A percentile compares a stretch with the other conserved stretches of the same genome.
Evolutionary conservation across 1,140 invertebrate genomes (phyloP).

Genomic region (Sinonovacula constricta): DNA sequence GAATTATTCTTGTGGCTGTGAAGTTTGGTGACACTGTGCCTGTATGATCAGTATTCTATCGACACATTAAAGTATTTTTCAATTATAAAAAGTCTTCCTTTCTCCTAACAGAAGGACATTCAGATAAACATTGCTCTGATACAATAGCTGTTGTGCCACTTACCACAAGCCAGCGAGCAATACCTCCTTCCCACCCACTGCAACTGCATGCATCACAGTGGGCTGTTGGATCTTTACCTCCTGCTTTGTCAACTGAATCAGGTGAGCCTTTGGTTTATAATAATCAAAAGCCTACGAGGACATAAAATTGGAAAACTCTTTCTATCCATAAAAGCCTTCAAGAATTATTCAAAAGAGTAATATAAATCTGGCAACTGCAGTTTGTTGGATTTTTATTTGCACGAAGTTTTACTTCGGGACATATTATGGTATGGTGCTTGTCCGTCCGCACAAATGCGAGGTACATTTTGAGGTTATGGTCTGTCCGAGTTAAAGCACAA

Average conservation of each 20-base stretch:
- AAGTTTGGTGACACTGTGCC: slow-evolving; percentile 10
- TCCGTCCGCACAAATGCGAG: no score
- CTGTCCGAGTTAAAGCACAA: no score
- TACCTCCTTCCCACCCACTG: slow-evolving; percentile 1
- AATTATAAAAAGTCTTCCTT: slow-evolving; percentile 9
- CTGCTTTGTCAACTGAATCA: slow-evolving; percentile 7
- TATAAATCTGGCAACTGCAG: slow-evolving; percentile 6
- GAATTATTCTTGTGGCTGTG: slow-evolving; percentile 3
- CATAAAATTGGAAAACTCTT: slow-evolving; percentile 12
- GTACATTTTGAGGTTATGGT: no score
- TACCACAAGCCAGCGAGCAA: slow-evolving; percentile 3
- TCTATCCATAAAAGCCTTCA: slow-evolving; percentile 4
- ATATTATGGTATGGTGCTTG: no score
- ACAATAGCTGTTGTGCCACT: slow-evolving; percentile 6
- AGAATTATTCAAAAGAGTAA: slow-evolving; percentile 7
- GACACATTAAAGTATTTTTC: slow-evolving; percentile 13
- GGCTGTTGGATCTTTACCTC: slow-evolving; percentile 10
- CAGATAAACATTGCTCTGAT: slow-evolving; percentile 4
- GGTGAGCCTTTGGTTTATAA: slow-evolving; percentile 5
- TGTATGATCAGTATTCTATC: slow-evolving; percentile 12
- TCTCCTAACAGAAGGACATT: slow-evolving; percentile 8
- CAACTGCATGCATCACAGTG: slow-evolving; percentile 6
- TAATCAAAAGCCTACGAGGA: slow-evolving; percentile 8
- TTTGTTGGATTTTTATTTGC: background rate
- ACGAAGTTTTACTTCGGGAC: no score